These are phyloP conservation scores for Microtus pennsylvanicus DNA, from an alignment of 2,113 vertebrate genomes.

Conservation along the genomic window DNA sequence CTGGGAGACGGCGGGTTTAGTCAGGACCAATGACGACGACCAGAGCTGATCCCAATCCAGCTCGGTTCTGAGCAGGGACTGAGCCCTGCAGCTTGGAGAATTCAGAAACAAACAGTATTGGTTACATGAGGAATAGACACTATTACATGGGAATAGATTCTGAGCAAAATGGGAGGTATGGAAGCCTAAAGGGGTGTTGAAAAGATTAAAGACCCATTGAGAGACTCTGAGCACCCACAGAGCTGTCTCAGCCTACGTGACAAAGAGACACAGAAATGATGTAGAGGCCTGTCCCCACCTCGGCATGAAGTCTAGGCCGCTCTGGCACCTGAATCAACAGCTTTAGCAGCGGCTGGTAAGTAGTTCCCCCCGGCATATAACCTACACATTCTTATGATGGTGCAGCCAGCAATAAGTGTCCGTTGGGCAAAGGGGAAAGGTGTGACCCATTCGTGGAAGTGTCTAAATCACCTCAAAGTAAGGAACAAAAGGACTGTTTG, in stretches of 20 bases:
- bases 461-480: constrained; percentile 23
- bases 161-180: neutral
- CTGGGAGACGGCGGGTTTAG: neutral
- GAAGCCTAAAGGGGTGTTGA: constrained; percentile 1
- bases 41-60: neutral
- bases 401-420: neutral
- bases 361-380: neutral
- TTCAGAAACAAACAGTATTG: neutral
- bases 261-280: constrained; percentile 54
- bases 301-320: neutral
- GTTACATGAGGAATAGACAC: neutral
- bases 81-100: constrained; percentile 6
- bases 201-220: neutral
- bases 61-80: neutral
- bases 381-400: neutral
- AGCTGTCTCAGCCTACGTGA: constrained; percentile 24
- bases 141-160: neutral
- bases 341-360: constrained; percentile 1
- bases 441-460: constrained; percentile 10
- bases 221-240: constrained; percentile 16
- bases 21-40: neutral
- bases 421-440: constrained; percentile 13
- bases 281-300: constrained; percentile 4
- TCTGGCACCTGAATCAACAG: constrained; percentile 38
- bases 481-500: neutral